phyloP scores from a whole-genome alignment of 2,797 vertebrate genomes.

The Sebastes itinus region DNA sequence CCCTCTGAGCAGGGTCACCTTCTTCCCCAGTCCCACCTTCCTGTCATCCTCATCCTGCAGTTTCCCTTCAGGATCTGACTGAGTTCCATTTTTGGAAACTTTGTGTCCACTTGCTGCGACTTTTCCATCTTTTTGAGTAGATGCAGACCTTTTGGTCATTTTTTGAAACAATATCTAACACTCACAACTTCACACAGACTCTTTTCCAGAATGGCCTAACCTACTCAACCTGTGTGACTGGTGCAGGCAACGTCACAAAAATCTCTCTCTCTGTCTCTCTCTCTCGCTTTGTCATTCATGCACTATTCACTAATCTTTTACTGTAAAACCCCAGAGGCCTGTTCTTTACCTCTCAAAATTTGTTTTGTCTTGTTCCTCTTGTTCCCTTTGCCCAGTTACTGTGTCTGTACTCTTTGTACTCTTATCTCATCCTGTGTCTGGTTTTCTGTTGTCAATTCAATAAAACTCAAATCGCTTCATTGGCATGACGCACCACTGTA shows the following conservation, averaged over 20 bases:
- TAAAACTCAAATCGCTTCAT: no score
- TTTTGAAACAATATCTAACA: constrained; percentile 8
- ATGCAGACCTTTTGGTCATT: constrained; percentile 81
- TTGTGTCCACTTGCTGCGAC: constrained; percentile 17
- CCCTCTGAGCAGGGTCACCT: constrained; percentile 92
- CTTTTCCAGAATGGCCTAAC: not conserved
- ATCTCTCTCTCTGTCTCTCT: constrained; percentile 3
- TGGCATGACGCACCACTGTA: no score
- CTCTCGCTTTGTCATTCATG: not conserved
- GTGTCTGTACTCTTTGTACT: no score
- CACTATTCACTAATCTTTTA: no score
- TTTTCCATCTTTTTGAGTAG: not conserved
- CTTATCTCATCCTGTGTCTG: no score
- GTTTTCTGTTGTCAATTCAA: no score
- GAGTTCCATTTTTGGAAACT: constrained; percentile 62
- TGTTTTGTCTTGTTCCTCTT: no score
- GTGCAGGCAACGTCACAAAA: constrained; percentile 12
- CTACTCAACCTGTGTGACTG: not conserved
- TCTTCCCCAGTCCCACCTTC: constrained; percentile 90
- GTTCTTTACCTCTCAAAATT: no score
- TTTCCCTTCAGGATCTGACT: constrained; percentile 51
- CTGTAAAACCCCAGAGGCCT: no score
- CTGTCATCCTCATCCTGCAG: constrained; percentile 45
- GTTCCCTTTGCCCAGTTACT: no score
- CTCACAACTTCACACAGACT: not conserved